Base-by-base conservation (phyloP, 2,113 vertebrate species). In the Burhinus oedicnemus region DNA sequence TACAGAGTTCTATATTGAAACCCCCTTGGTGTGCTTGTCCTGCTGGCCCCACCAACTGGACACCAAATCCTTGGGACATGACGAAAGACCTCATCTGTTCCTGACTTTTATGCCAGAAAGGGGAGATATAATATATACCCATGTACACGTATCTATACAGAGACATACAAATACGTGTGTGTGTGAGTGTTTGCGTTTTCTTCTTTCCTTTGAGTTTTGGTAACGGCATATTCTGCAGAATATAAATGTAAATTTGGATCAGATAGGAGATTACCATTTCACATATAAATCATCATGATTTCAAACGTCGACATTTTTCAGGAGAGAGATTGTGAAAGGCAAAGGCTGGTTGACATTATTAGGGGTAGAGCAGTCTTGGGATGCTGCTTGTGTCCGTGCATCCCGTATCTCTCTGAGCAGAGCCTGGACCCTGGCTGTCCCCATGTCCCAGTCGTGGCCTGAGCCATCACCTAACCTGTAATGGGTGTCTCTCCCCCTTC, bases 401-500 rank as follows among this genome's bases (percentile, higher is more conserved):
- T 25, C 42, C 40, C 38, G 16, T 2, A 4, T 58, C 27, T 49
- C 49, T 38, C 84, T 36, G 38, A 45, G 20, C 72, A 49, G n/a
- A 89, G n/a, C 61, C 69, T 42, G 40, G 71, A 44, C 23, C 49
- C 44, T 81, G 82, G 54, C 49, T 32, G 47, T 72, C 32, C 51
- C 62, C 7, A 1, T 23, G 30, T 61, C 40, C 36, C 36, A 21
- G 6, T 5, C 4, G 0, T 15, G 30, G 17, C 60, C 54, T 30
- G 32, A 79, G 44, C 57, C 44, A 14, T 32, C 75, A 34, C 32
- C 44, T 80, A 32, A 25, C 29, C 15, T 26, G 3, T 27, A 30
- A 25, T 11, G 15, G 3, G 2, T 25, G 18, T 26, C 42, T 60
- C 18, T 27, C 23, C 17, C 12, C 27, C 23, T 57, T 52, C 29